Percentiles rank a stretch among this genome's conserved stretches.
phyloP scores from a whole-genome alignment of 2,113 vertebrate genomes.

The Ondatra zibethicus region DNA sequence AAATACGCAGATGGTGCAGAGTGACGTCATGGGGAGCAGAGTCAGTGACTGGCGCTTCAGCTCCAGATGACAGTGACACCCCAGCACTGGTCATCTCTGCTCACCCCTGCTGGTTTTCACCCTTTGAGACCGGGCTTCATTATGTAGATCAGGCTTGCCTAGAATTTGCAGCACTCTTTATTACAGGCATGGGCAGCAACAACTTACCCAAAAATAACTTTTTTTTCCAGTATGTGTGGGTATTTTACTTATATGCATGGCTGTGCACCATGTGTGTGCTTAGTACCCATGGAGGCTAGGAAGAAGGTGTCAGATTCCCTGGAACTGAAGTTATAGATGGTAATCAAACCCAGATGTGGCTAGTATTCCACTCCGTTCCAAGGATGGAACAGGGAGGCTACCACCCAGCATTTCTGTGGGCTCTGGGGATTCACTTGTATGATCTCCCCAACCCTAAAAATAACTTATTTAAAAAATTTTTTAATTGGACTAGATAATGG shows the following conservation, averaged over 20 bases:
- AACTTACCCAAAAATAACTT: background rate
- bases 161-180: background rate
- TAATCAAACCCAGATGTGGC: background rate
- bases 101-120: background rate
- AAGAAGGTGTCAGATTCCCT: background rate
- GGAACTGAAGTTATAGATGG: background rate
- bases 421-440: background rate
- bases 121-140: background rate
- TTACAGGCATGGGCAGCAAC: too few relatives aligned
- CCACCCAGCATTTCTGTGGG: background rate
- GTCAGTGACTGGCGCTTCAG: background rate
- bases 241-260: background rate
- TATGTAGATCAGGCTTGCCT: background rate
- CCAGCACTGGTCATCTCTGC: background rate
- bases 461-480: background rate
- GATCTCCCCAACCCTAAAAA: background rate
- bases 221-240: background rate
- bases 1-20: background rate
- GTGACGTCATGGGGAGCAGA: background rate
- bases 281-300: too few relatives aligned
- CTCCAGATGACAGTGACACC: rapidly evolving
- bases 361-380: background rate
- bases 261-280: background rate
- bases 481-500: background rate
- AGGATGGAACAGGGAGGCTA: background rate